These are phyloP conservation scores for Vannuccia rotundouncinata DNA, from an alignment of 2,888 invertebrate genomes.

Conservation along the genomic window DNA sequence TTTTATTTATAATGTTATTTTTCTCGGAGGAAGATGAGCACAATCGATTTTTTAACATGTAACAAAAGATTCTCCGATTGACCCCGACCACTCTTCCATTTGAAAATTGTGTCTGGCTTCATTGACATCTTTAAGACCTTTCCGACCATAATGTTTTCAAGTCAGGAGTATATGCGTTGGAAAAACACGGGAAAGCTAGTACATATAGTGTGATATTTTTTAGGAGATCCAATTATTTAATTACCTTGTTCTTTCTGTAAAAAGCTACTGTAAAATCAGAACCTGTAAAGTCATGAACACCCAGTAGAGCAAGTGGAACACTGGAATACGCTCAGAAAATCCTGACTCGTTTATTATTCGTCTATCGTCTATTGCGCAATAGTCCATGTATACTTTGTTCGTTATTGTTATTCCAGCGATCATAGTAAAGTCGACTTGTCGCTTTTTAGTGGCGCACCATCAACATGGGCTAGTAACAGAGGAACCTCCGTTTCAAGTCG, in stretches of 20 bases:
- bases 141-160: background rate
- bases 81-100: background rate
- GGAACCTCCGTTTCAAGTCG: constrained; percentile 11
- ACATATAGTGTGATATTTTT: background rate
- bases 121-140: background rate
- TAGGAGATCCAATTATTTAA: background rate
- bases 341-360: constrained; percentile 3
- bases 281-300: background rate
- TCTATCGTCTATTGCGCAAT: background rate
- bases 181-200: background rate
- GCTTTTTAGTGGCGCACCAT: constrained; percentile 37
- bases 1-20: background rate
- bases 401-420: constrained; percentile 29
- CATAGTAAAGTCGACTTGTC: constrained; percentile 35
- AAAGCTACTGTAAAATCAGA: background rate
- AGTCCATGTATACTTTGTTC: background rate
- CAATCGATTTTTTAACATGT: constrained; percentile 3
- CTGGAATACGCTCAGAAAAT: background rate
- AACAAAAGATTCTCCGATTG: constrained; percentile 7
- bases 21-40: background rate
- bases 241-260: background rate
- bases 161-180: background rate
- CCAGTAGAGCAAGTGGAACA: background rate
- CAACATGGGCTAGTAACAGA: constrained; percentile 32
- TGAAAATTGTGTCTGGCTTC: background rate